Evolutionary conservation across 2,797 vertebrate species (phyloP).

Genomic region (Enteromius thamalakanensis): DNA sequence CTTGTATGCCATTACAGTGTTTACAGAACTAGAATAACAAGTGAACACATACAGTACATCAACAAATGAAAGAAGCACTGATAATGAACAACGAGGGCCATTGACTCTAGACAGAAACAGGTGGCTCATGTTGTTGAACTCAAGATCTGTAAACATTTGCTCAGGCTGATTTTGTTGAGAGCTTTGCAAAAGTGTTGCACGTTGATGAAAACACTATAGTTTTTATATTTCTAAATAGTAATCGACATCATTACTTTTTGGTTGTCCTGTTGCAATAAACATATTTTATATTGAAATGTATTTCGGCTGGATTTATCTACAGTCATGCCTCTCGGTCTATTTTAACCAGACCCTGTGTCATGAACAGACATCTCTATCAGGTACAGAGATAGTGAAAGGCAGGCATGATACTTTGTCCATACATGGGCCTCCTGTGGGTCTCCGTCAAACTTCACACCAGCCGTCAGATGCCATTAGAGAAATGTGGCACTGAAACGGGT

Average conservation of each 20-base stretch:
- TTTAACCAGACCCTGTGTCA: conserved; percentile 16
- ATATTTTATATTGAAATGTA: too few species aligned
- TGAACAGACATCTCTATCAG: conserved; percentile 27
- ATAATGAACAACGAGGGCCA: neutral
- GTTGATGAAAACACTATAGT: neutral
- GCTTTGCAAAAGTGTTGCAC: neutral
- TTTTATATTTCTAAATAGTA: neutral
- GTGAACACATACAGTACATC: conserved; percentile 5
- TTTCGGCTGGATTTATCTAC: neutral
- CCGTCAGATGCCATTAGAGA: conserved; percentile 15
- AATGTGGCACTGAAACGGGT: neutral
- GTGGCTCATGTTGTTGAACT: neutral
- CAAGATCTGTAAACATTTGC: neutral
- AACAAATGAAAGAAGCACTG: neutral
- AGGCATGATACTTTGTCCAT: conserved; percentile 6
- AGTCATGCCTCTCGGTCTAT: neutral
- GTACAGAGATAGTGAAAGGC: conserved; percentile 26
- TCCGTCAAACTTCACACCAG: neutral
- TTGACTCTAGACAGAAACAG: neutral
- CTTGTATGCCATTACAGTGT: conserved; percentile 18
- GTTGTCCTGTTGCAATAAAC: neutral
- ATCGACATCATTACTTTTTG: neutral
- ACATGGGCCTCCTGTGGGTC: conserved; percentile 11
- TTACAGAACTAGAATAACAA: conserved; percentile 7
- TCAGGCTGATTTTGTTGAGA: neutral